Evolutionary conservation across 1,140 invertebrate species (phyloP), one percentile per base, ranked within the genome.

Genomic region (Drosophila saltans): DNA sequence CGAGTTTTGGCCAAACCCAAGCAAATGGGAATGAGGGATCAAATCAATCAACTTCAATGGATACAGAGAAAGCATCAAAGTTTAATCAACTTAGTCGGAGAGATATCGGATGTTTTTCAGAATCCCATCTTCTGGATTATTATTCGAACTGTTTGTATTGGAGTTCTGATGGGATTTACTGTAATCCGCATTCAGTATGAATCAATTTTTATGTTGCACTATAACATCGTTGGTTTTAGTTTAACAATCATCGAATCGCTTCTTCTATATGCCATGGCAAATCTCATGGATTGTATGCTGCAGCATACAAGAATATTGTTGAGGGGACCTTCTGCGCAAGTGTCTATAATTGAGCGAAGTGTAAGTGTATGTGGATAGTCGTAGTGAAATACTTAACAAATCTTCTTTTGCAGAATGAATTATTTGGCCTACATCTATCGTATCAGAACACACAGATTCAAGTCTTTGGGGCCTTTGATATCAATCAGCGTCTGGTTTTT

Each of bases 341-440:
- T 5, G 0, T 8, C 8, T 33, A 7, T 36, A 7, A 30, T 76
- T 30, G 72, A 84, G 1, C 66, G 69, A 41, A 70, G 28, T 24
- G 80, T 83, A 24, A 73, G 28, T 30, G 81, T 76, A 7, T 0
- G 2, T 16, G 7, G 5, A 6, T 0, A 0, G 6, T 21, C 43
- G 3, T 16, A 6, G 28, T 30, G 2, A 6, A 45, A n/a, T 9
- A 26, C 0, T 24, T 1, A 9, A 6, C 5, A 5, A 4, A 2
- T 16, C 1, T 33, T 39, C 0, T 2, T 11, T 67, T 41, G 0
- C 40, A 83, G 80, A 48, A 56, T 6, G 69, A 80, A 4, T 76
- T 68, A 69, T 43, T 84, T 6, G 60, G 52, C 1, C 24, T 83
- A 26, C 80, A 84, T n/a, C 10, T 84, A 5, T 30, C 66, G 0